These are phyloP conservation scores for Abramis brama DNA, from an alignment of 2,113 vertebrate genomes.

Conservation along the genomic window DNA sequence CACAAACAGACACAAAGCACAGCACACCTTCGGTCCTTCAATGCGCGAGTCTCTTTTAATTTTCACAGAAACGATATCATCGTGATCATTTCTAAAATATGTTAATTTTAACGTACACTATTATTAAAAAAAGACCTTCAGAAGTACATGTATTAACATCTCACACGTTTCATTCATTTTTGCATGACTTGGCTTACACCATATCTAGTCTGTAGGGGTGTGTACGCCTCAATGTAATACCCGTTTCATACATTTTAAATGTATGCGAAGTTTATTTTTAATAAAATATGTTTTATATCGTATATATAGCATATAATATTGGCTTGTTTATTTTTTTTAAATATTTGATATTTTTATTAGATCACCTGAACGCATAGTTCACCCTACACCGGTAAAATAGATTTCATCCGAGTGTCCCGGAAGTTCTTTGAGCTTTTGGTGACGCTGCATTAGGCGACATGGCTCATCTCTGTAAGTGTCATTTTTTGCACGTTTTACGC, in stretches of 20 bases:
- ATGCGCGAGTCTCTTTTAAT: background rate
- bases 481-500: constrained; percentile 47
- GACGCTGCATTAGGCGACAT: constrained; percentile 81
- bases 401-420: constrained; percentile 62
- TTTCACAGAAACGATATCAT: background rate
- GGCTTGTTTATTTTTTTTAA: background rate
- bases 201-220: background rate
- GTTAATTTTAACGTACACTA: background rate
- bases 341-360: background rate
- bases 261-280: background rate
- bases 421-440: constrained; percentile 71
- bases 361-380: background rate
- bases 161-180: background rate
- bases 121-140: background rate
- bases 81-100: background rate
- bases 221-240: background rate
- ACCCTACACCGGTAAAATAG: constrained; percentile 10
- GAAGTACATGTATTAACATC: background rate
- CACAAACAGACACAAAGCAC: constrained; percentile 58
- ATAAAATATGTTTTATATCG: background rate
- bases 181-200: background rate
- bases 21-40: background rate
- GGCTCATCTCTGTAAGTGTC: constrained; percentile 75
- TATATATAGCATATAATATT: background rate
- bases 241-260: background rate